These are phyloP conservation scores for Cairina moschata DNA, from an alignment of 2,113 vertebrate genomes.

Conservation along the genomic window DNA sequence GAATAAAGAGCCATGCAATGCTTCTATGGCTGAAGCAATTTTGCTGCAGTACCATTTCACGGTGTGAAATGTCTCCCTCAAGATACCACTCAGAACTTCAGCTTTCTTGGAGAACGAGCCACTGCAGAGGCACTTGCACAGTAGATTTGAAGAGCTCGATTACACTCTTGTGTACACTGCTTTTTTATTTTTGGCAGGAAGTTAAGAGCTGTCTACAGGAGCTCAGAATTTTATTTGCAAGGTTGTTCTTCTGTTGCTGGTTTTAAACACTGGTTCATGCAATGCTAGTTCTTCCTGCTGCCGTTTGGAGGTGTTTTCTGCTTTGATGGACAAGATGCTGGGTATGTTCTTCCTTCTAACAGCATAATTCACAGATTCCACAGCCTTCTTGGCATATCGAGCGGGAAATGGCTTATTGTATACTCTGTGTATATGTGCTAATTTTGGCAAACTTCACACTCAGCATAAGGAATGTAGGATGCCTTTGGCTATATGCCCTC, in stretches of 20 bases:
- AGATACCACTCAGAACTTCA: slow-evolving; percentile 1
- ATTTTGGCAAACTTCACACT: slow-evolving; percentile 32
- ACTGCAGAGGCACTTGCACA: not conserved
- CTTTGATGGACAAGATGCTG: slow-evolving; percentile 38
- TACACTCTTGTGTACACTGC: not conserved
- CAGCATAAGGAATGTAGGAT: slow-evolving; percentile 56
- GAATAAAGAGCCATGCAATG: not conserved
- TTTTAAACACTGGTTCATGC: not conserved
- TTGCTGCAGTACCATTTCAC: not conserved
- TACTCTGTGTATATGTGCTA: not conserved
- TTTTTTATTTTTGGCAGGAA: slow-evolving; percentile 13
- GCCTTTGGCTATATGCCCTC: slow-evolving; percentile 34
- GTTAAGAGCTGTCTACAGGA: not conserved
- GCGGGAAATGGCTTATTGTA: not conserved
- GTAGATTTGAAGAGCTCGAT: not conserved
- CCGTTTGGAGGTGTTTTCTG: slow-evolving; percentile 22
- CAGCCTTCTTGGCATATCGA: slow-evolving; percentile 9
- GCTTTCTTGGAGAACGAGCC: not conserved
- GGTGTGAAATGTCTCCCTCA: slow-evolving; percentile 37
- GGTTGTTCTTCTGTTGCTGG: not conserved
- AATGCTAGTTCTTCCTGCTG: not conserved
- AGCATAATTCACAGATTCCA: slow-evolving; percentile 22
- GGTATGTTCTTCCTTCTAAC: not conserved
- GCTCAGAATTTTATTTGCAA: not conserved
- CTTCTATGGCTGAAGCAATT: slow-evolving; percentile 8